Evolutionary conservation across 2,888 invertebrate species (phyloP), one percentile per base, ranked within the genome.

Genomic region (Steinernema scapterisci): DNA sequence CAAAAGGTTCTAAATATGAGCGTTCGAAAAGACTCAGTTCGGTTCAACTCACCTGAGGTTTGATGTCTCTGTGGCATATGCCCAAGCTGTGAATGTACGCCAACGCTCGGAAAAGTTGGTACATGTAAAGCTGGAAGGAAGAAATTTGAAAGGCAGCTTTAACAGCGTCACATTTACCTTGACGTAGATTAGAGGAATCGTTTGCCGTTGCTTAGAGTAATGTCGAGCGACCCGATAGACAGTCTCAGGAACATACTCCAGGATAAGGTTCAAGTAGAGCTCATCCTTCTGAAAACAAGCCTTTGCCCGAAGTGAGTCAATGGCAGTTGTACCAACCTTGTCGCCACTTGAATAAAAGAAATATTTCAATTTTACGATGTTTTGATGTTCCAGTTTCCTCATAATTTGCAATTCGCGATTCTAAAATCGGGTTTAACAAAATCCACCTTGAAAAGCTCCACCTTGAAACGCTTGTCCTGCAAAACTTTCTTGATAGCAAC

Each of bases 281-380:
- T 99, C 99, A 91, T 97, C 97, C 91, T 97, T 97, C 96, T 75
- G 21, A 27, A 75, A 75, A 71, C n/a, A 6, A 27, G 23, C 11
- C 5, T 3, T 31, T 27, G 48, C 11, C 16, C 23, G 6, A 45
- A 45, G 1, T 1, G 1, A 71, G n/a, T 1, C 5, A 71, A 9
- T 13, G 7, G 27, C 38, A 9, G 3, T 19, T 25, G 43, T 13
- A 48, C 2, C 11, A 0, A 77, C 77, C 76, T 97, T 97, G 91
- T 99, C 97, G 90, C 97, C 97, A 90, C 95, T 95, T 89, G 97
- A 97, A 92, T 99, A 99, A 92, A 99, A 99, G 93, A 96, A 99
- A 92, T 95, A 99, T 92, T 96, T 96, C 91, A 99, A 93, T 92
- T 96, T 95, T 89, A 99, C 97, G 92, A 99, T 97, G 92, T 99